Evolutionary conservation across 1,140 invertebrate genomes (phyloP).

Genomic region (Triops cancriformis): DNA sequence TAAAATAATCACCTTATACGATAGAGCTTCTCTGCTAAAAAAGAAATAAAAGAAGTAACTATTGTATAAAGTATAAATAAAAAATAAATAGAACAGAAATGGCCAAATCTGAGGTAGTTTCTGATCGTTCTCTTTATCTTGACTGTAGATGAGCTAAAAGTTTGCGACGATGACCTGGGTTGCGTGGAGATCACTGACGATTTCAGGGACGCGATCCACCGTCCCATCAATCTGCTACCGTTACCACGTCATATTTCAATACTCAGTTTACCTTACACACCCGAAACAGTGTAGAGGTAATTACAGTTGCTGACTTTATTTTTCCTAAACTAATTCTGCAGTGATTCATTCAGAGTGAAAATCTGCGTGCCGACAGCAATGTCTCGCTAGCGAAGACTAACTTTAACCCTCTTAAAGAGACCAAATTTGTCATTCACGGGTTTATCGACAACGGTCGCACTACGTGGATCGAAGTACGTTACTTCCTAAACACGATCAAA

Average conservation of each 20-base stretch:
- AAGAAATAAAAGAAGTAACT: too few relatives aligned
- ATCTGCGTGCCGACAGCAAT: conserved; percentile 57
- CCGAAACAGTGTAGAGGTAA: conserved; percentile 48
- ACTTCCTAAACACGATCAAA: too few relatives aligned
- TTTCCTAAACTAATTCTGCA: too few relatives aligned
- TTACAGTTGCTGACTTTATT: not conserved
- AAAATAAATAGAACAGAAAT: too few relatives aligned
- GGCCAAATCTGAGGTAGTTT: too few relatives aligned
- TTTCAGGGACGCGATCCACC: conserved; percentile 71
- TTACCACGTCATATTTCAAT: conserved; percentile 65
- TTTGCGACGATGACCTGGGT: conserved; percentile 69
- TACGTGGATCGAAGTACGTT: conserved; percentile 65
- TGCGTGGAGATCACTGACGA: conserved; percentile 70
- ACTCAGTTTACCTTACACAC: conserved; percentile 70
- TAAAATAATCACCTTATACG: too few relatives aligned
- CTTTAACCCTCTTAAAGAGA: conserved; percentile 60
- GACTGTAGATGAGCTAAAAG: conserved; percentile 68
- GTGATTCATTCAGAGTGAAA: conserved; percentile 47
- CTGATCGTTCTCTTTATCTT: too few relatives aligned
- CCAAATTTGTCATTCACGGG: conserved; percentile 77
- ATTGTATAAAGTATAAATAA: too few relatives aligned
- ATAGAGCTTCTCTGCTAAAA: too few relatives aligned
- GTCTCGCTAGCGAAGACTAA: conserved; percentile 62
- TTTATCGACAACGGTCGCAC: conserved; percentile 79
- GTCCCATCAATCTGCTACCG: conserved; percentile 72